Evolutionary conservation across 1,140 invertebrate species (phyloP), one percentile per base, ranked within the genome.

Genomic region (Zaprionus africanus): DNA sequence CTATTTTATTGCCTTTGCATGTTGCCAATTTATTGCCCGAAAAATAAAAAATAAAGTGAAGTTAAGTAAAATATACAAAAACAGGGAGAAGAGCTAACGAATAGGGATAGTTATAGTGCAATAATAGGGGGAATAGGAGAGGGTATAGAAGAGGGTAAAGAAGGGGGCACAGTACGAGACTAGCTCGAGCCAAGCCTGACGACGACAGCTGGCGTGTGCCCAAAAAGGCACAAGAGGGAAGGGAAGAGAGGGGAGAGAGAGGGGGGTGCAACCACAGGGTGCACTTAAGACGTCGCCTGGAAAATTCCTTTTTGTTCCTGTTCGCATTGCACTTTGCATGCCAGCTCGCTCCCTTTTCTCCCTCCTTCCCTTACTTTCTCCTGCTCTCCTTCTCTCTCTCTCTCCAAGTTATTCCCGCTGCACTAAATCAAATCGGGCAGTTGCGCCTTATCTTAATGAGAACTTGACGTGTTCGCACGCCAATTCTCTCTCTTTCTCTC

Each of bases 1-100:
- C 84, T 87, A 88, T 87, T 87, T 87, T 87, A 87, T 87, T 83
- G 81, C 82, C 81, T 88, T 88, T 71, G 84, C 85, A 84, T 88
- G 84, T 90, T 81, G 71, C 65, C 67, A 88, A 88, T 88, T 90
- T 88, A 88, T 88, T 57, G 70, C 74, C 70, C 38, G 68, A 79
- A 82, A 79, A 57, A 58, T 17, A n/a, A 63, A n/a, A 63, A 59
- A 62, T 64, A 63, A 36, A 60, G 13, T 51, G 11, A 53, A 24
- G n/a, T 57, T 24, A 34, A 62, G 34, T 6, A 61, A n/a, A 19
- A 49, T 41, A 2, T 41, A 26, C 38, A 51, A 66, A 60, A 66
- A 64, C 59, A 56, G 66, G 80, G 28, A 12, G n/a, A 51, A 34
- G 31, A 34, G 31, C 31, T 34, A 34, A 51, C 9, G 19, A 51